These are phyloP conservation scores for Chloroceryle aenea DNA, from an alignment of 2,113 vertebrate genomes.

Conservation along the genomic window DNA sequence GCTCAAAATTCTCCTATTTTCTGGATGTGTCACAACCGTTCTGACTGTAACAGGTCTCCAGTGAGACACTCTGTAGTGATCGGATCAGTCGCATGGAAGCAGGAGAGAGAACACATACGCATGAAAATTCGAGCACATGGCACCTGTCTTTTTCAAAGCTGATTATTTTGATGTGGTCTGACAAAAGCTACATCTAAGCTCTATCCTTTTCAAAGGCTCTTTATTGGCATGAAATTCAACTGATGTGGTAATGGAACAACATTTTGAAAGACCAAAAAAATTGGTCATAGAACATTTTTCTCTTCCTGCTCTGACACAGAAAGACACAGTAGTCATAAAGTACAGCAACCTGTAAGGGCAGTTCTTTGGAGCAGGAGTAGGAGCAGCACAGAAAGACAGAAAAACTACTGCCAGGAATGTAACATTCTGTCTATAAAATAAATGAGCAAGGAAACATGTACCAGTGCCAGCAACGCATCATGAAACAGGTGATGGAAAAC, in stretches of 20 bases:
- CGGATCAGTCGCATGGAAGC: rapidly evolving
- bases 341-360: not conserved
- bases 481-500: not conserved
- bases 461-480: not conserved
- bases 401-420: not conserved
- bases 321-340: not conserved
- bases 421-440: not conserved
- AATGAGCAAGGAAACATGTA: not conserved
- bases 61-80: rapidly evolving
- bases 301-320: not conserved
- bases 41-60: not conserved
- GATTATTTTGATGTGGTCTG: not conserved
- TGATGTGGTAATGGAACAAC: not conserved
- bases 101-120: not conserved
- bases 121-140: not conserved
- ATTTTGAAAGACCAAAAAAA: not conserved
- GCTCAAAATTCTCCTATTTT: not conserved
- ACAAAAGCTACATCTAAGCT: not conserved
- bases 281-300: not conserved
- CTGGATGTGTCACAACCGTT: rapidly evolving
- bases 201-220: not conserved
- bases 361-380: not conserved
- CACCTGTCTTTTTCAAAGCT: not conserved
- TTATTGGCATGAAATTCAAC: not conserved
- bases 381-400: not conserved